Evolutionary conservation across 2,888 invertebrate species (phyloP).

Genomic region (Pecten maximus): DNA sequence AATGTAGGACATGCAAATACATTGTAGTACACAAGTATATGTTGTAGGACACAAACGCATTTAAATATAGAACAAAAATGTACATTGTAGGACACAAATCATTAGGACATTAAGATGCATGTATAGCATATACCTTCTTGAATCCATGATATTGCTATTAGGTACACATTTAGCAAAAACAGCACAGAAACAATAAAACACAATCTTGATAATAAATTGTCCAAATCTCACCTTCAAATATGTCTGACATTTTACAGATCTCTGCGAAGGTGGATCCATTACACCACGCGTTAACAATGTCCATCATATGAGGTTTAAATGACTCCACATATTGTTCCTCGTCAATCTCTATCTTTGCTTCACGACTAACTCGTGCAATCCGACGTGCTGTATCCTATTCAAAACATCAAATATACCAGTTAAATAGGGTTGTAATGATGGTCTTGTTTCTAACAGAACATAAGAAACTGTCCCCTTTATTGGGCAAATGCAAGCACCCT

Average conservation of each 20-base stretch:
- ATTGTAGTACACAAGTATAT: too few relatives aligned
- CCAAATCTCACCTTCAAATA: conserved; percentile 79
- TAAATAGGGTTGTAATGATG: too few relatives aligned
- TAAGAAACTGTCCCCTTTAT: too few relatives aligned
- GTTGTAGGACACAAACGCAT: too few relatives aligned
- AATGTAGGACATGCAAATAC: too few relatives aligned
- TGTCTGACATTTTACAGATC: conserved; percentile 89
- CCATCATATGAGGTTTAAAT: conserved; percentile 98
- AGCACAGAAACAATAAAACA: neutral
- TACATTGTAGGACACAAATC: too few relatives aligned
- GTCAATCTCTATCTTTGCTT: conserved; percentile 87
- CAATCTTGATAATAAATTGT: neutral
- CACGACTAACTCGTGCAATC: conserved; percentile 86
- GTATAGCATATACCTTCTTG: too few relatives aligned
- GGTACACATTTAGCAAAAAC: neutral
- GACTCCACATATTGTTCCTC: conserved; percentile 95
- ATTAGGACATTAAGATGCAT: too few relatives aligned
- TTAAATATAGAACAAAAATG: too few relatives aligned
- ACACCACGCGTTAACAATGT: conserved; percentile 97
- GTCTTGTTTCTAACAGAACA: too few relatives aligned
- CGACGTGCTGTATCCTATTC: conserved; percentile 90
- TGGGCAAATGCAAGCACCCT: too few relatives aligned
- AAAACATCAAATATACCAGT: neutral
- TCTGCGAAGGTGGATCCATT: conserved; percentile 95
- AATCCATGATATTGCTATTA: too few relatives aligned